These are phyloP conservation scores for Mesaphorura yosii DNA, from an alignment of 1,140 invertebrate species.

Conservation along the genomic window DNA sequence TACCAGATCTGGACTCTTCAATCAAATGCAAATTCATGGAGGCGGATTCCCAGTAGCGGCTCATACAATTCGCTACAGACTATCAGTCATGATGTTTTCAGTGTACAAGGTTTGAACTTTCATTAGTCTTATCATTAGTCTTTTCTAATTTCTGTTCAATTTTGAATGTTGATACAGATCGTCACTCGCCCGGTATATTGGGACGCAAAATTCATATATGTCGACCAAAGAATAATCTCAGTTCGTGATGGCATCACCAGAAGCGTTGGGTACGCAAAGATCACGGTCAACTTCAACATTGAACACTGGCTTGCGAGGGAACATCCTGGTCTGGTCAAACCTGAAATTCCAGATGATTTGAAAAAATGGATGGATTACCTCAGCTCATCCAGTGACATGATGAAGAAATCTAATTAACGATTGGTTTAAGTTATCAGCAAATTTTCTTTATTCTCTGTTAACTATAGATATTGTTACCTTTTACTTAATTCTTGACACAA, in stretches of 20 bases:
- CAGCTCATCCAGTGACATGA: conserved; percentile 58
- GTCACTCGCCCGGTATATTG: conserved; percentile 59
- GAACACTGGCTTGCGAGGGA: conserved; percentile 45
- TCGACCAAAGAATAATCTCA: conserved; percentile 69
- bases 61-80: conserved; percentile 60
- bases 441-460: no score
- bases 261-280: conserved; percentile 59
- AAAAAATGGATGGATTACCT: conserved; percentile 60
- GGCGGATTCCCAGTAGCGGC: conserved; percentile 56
- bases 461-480: no score
- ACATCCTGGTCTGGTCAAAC: conserved; percentile 41
- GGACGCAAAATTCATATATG: conserved; percentile 67
- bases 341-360: conserved; percentile 54
- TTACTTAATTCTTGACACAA: no score
- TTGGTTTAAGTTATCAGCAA: no score
- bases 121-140: not conserved
- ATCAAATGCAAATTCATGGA: conserved; percentile 44
- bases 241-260: conserved; percentile 62
- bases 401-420: no score
- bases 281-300: conserved; percentile 54
- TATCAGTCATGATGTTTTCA: conserved; percentile 59
- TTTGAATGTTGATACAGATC: conserved; percentile 16
- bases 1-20: conserved; percentile 48
- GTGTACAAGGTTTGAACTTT: conserved; percentile 51
- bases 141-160: conserved; percentile 4